Conservation (phyloP, 2,888 invertebrate genomes). For the Drosophila greeni region DNA sequence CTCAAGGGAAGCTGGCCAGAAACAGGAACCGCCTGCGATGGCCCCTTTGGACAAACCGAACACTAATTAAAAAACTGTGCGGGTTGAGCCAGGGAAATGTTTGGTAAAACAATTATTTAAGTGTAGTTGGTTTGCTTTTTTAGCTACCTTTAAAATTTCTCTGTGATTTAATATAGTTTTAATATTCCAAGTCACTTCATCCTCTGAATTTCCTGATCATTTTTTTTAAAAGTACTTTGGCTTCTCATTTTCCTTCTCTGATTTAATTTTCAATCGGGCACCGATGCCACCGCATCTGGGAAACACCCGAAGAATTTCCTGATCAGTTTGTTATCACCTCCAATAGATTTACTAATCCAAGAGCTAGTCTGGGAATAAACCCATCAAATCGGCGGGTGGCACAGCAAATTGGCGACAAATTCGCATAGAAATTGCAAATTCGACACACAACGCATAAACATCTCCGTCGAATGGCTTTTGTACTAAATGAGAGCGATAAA, state of each 20-base stretch:
- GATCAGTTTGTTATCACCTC: constrained; percentile 4
- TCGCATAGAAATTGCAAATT: constrained; percentile 36
- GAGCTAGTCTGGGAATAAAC: constrained; percentile 12
- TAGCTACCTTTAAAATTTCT: not conserved
- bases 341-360: not conserved
- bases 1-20: constrained; percentile 50
- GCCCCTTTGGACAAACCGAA: constrained; percentile 15
- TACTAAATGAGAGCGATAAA: constrained; percentile 63
- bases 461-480: constrained; percentile 43
- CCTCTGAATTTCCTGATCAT: constrained; percentile 8
- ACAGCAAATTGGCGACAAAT: constrained; percentile 33
- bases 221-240: not conserved
- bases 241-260: too few species aligned
- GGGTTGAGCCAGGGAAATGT: not conserved
- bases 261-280: not conserved
- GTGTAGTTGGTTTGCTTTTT: not conserved
- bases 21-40: constrained; percentile 19
- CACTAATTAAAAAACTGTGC: constrained; percentile 31
- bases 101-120: constrained; percentile 20
- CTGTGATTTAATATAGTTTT: too few species aligned
- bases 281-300: not conserved
- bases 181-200: not conserved
- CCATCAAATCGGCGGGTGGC: constrained; percentile 37
- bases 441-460: constrained; percentile 44
- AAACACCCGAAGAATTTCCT: constrained; percentile 6